Evolutionary conservation across 2,888 invertebrate genomes (phyloP).

Genomic region (Drosophila monieri): DNA sequence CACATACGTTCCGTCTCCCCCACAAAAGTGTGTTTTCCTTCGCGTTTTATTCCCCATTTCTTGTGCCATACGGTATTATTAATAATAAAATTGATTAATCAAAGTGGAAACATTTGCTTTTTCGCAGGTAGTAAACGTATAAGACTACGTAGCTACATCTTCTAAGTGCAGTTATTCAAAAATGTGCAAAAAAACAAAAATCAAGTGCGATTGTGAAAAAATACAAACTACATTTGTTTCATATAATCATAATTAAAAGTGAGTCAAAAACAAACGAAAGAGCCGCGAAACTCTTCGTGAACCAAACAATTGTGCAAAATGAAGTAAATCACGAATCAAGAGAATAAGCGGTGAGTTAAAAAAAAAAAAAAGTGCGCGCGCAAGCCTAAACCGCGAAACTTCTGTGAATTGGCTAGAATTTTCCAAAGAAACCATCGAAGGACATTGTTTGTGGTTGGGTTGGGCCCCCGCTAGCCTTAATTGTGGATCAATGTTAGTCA

Average conservation of each 20-base stretch:
- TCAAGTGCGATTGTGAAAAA: constrained; percentile 28
- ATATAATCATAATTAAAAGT: constrained; percentile 13
- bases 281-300: constrained; percentile 31
- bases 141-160: constrained; percentile 42
- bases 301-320: constrained; percentile 54
- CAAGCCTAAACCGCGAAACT: constrained; percentile 60
- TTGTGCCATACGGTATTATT: constrained; percentile 69
- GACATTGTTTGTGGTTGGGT: not conserved
- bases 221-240: constrained; percentile 39
- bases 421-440: not conserved
- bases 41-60: constrained; percentile 59
- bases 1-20: constrained; percentile 27
- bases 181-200: constrained; percentile 51
- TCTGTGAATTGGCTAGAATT: not conserved
- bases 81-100: constrained; percentile 79
- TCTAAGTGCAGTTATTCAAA: constrained; percentile 33
- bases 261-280: constrained; percentile 13
- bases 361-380: constrained; percentile 35
- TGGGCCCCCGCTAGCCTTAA: not conserved
- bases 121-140: constrained; percentile 62
- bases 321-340: constrained; percentile 49
- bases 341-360: constrained; percentile 53
- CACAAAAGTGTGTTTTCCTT: constrained; percentile 52
- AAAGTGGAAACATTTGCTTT: constrained; percentile 64
- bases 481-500: constrained; percentile 6